phyloP scores from a whole-genome alignment of 92 coral and sea anemone species.

The Paramuricea clavata region DNA sequence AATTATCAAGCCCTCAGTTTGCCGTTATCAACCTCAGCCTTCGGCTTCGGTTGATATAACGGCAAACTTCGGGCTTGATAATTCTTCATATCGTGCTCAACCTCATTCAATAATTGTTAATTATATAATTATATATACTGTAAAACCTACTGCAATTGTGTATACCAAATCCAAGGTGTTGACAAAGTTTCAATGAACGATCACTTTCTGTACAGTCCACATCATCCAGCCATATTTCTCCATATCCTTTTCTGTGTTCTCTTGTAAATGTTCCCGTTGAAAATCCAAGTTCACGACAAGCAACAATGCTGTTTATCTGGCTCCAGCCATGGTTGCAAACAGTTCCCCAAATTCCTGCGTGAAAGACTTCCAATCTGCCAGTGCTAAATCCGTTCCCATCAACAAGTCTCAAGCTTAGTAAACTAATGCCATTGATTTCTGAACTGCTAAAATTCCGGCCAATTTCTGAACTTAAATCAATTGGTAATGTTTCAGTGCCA shows the following conservation, averaged over 20 bases:
- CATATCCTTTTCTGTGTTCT: constrained; percentile 61
- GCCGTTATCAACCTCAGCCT: too few species aligned
- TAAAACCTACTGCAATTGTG: constrained; percentile 66
- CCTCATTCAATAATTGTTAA: too few species aligned
- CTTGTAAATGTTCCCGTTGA: constrained; percentile 64
- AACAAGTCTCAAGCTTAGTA: constrained; percentile 49
- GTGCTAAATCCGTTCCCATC: constrained; percentile 65
- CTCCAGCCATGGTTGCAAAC: constrained; percentile 74
- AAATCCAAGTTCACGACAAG: constrained; percentile 83
- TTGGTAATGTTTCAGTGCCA: constrained; percentile 41
- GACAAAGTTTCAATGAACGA: constrained; percentile 54
- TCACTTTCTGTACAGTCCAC: constrained; percentile 73
- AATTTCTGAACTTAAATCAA: background rate
- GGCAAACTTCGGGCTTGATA: too few species aligned
- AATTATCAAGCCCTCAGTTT: too few species aligned
- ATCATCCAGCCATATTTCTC: constrained; percentile 72
- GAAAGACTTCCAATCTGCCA: constrained; percentile 76
- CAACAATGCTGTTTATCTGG: constrained; percentile 52
- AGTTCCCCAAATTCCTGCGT: constrained; percentile 77
- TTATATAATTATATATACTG: background rate
- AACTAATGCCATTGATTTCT: background rate
- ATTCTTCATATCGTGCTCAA: too few species aligned
- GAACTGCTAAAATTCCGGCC: background rate
- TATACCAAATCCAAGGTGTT: constrained; percentile 70
- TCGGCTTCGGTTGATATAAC: too few species aligned